phyloP scores from a whole-genome alignment of 2,888 invertebrate genomes.

The Salpingus planirostris region DNA sequence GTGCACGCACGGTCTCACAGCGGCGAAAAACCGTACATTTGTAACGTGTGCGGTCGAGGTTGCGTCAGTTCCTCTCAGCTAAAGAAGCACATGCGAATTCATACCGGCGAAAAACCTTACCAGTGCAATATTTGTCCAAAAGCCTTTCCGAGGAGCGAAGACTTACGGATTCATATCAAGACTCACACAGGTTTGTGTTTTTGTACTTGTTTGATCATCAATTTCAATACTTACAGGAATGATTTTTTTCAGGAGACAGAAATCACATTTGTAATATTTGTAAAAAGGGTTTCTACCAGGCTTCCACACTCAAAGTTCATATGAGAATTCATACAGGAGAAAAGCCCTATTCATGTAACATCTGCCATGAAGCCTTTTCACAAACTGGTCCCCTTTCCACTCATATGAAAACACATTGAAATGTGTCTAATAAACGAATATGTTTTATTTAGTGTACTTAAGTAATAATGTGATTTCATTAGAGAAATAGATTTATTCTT shows the following conservation, averaged over 20 bases:
- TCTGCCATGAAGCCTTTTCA: too few relatives aligned
- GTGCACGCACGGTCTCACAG: slow-evolving; percentile 44
- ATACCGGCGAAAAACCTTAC: slow-evolving; percentile 44
- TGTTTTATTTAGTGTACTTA: too few relatives aligned
- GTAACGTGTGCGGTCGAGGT: slow-evolving; percentile 34
- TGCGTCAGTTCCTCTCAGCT: slow-evolving; percentile 40
- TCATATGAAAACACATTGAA: too few relatives aligned
- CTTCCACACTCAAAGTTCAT: slow-evolving; percentile 25
- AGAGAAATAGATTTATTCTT: too few relatives aligned
- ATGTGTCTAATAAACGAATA: too few relatives aligned
- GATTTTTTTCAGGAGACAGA: too few relatives aligned
- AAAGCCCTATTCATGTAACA: too few relatives aligned
- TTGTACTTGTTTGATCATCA: too few relatives aligned
- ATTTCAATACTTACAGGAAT: too few relatives aligned
- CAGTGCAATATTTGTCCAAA: slow-evolving; percentile 36
- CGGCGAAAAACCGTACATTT: slow-evolving; percentile 42
- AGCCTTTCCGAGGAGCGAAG: slow-evolving; percentile 37
- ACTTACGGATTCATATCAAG: slow-evolving; percentile 37
- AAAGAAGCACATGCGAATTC: slow-evolving; percentile 43
- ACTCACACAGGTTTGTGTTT: slow-evolving; percentile 37
- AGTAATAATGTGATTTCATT: too few relatives aligned
- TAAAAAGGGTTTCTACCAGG: slow-evolving; percentile 20
- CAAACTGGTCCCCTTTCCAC: too few relatives aligned
- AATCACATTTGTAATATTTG: too few relatives aligned
- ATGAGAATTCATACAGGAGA: slow-evolving; percentile 28